These are phyloP conservation scores for Ceratosolen solmsi DNA, from an alignment of 1,140 invertebrate species.

Conservation along the genomic window DNA sequence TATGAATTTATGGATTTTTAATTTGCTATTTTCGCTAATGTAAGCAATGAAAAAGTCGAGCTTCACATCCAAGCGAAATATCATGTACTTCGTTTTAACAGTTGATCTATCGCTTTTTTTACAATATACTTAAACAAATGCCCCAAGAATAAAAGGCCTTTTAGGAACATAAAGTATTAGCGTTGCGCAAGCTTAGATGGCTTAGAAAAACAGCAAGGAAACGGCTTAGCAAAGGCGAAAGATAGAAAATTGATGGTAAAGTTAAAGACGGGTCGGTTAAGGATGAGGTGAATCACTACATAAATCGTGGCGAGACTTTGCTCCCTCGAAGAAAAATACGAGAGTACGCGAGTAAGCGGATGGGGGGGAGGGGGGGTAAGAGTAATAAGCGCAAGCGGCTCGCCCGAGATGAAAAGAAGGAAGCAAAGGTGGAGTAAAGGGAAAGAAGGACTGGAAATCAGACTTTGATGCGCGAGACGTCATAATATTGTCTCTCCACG, in stretches of 20 bases:
- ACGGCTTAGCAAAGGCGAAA: neutral
- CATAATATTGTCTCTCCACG: slow-evolving; percentile 58
- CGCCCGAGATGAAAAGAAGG: neutral
- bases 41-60: too few species aligned
- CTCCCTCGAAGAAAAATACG: neutral
- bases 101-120: too few species aligned
- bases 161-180: too few species aligned
- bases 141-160: neutral
- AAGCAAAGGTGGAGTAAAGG: too few species aligned
- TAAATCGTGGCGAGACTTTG: neutral
- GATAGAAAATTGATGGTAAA: neutral
- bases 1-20: neutral
- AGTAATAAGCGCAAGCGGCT: neutral
- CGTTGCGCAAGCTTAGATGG: too few species aligned
- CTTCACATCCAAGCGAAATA: too few species aligned
- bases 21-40: neutral
- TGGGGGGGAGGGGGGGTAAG: neutral
- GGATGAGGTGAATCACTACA: neutral
- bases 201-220: neutral
- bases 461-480: slow-evolving; percentile 50
- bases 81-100: too few species aligned
- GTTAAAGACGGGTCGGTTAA: neutral
- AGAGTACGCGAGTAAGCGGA: too few species aligned
- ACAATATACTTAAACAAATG: too few species aligned
- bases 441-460: neutral